These are phyloP conservation scores for Drosophila grimshawi DNA, from an alignment of 1,140 invertebrate species.

Conservation along the genomic window DNA sequence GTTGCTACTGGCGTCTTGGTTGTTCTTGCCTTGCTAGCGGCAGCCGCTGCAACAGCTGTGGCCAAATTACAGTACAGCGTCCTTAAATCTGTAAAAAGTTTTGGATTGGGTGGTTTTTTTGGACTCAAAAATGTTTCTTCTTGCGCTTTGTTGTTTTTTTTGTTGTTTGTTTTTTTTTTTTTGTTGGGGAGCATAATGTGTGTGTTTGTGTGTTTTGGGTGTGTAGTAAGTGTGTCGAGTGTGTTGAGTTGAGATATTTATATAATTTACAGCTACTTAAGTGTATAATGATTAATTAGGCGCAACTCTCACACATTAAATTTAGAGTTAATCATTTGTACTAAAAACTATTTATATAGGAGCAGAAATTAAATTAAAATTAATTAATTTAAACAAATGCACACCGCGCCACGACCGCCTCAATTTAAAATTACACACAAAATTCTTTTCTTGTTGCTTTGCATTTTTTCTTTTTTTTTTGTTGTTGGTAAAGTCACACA, in stretches of 20 bases:
- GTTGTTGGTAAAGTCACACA: background rate
- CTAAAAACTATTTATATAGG: conserved; percentile 23
- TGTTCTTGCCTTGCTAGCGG: conserved; percentile 57
- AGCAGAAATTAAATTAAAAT: conserved; percentile 40
- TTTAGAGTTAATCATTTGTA: conserved; percentile 38
- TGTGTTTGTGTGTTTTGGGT: conserved; percentile 6
- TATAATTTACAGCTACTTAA: conserved; percentile 49
- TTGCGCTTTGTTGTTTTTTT: conserved; percentile 14
- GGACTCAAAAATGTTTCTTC: conserved; percentile 61
- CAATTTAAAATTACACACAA: conserved; percentile 23
- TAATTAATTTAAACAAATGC: conserved; percentile 31
- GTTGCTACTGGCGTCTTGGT: conserved; percentile 48
- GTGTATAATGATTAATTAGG: conserved; percentile 42
- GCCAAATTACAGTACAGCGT: conserved; percentile 84
- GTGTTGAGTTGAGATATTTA: background rate
- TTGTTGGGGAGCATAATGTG: background rate
- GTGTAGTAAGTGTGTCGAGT: background rate
- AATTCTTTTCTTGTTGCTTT: conserved; percentile 4
- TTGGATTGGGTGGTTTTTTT: conserved; percentile 68
- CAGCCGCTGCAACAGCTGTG: conserved; percentile 79
- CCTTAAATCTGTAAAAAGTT: conserved; percentile 84
- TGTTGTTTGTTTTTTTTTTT: conserved; percentile 7
- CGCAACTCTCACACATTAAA: conserved; percentile 49
- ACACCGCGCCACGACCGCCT: conserved; percentile 54
- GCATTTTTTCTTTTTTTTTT: background rate